Evolutionary conservation across 2,888 invertebrate species (phyloP).

Genomic region (Hirtodrosophila trivittata): DNA sequence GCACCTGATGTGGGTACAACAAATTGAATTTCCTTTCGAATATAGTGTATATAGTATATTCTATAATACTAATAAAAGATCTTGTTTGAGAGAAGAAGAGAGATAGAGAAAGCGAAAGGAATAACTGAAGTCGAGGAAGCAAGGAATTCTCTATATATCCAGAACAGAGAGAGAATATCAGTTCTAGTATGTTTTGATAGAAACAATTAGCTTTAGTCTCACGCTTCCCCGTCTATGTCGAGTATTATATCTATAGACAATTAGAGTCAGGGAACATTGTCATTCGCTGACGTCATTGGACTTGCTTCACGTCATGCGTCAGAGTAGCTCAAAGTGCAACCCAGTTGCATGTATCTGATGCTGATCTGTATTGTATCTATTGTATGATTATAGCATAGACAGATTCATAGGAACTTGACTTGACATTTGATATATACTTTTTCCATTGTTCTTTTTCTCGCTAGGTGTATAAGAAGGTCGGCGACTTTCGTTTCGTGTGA

Average conservation of each 20-base stretch:
- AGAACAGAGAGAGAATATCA: not conserved
- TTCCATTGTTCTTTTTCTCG: constrained; percentile 1
- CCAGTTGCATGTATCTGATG: constrained; percentile 17
- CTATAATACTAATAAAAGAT: too few species aligned
- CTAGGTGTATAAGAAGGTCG: too few species aligned
- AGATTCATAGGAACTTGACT: constrained; percentile 30
- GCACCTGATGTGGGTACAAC: not conserved
- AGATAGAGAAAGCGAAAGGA: too few species aligned
- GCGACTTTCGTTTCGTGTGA: constrained; percentile 56
- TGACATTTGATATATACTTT: constrained; percentile 37
- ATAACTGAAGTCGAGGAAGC: too few species aligned
- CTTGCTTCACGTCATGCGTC: constrained; percentile 28
- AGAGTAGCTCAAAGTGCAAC: constrained; percentile 22
- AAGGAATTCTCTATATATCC: too few species aligned
- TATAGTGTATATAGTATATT: too few species aligned
- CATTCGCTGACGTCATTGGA: constrained; percentile 42
- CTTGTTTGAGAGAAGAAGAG: too few species aligned
- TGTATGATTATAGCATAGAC: constrained; percentile 2
- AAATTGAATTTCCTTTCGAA: too few species aligned
- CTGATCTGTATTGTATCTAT: too few species aligned
- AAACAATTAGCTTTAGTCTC: not conserved
- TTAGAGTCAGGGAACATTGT: constrained; percentile 18
- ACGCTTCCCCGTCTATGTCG: not conserved
- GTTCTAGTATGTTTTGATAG: not conserved
- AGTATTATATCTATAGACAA: constrained; percentile 13